Percentiles rank a stretch among this genome's conserved stretches.
These are phyloP conservation scores for Epinephelus fuscoguttatus DNA, from an alignment of 2,113 vertebrate species.

Conservation along the genomic window DNA sequence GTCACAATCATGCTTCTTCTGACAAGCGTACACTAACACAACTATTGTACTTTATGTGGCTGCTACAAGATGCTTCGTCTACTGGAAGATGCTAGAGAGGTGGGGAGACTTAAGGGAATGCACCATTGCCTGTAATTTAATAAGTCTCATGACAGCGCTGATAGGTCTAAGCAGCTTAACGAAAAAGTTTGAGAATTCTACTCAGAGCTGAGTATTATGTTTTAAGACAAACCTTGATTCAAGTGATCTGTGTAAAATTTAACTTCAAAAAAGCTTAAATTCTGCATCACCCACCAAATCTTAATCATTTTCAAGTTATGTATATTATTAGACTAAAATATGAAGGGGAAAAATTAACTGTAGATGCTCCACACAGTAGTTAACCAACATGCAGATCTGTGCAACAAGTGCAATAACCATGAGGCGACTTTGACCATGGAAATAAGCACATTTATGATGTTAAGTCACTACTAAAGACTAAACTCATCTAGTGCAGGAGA, in stretches of 20 bases:
- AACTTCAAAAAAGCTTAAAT: background rate
- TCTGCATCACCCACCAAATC: background rate
- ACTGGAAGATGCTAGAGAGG: conserved; percentile 8
- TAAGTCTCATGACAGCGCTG: conserved; percentile 15
- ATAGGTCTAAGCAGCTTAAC: conserved; percentile 19
- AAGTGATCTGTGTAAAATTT: background rate
- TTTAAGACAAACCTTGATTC: background rate
- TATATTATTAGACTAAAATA: background rate
- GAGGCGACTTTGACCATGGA: background rate
- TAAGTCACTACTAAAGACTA: background rate
- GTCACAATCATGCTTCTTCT: conserved; percentile 9
- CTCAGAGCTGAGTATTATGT: background rate
- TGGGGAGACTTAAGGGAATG: background rate
- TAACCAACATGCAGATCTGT: background rate
- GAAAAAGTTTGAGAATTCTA: background rate
- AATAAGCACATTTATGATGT: conserved; percentile 4
- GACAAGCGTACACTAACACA: conserved; percentile 8
- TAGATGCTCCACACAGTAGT: background rate
- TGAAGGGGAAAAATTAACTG: background rate
- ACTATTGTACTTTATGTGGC: conserved; percentile 17
- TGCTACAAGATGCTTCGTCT: background rate
- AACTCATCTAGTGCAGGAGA: conserved; percentile 28
- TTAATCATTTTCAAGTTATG: background rate
- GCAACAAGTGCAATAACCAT: background rate
- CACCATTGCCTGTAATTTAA: conserved; percentile 23